Evolutionary conservation across 2,888 invertebrate species (phyloP).

Genomic region (Ctenicera cuprea): DNA sequence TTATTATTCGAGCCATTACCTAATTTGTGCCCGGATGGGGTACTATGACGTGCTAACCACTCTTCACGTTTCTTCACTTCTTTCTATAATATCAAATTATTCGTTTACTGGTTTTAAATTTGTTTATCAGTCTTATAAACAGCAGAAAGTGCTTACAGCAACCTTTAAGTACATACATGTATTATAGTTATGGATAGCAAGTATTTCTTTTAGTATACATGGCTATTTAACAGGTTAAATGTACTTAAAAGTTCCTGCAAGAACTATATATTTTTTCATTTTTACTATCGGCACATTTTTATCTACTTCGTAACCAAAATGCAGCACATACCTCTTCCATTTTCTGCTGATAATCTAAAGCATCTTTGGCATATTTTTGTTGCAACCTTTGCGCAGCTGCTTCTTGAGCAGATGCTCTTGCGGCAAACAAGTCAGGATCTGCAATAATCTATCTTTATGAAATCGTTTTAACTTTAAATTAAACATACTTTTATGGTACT

Average conservation of each 20-base stretch:
- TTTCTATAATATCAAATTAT: constrained; percentile 59
- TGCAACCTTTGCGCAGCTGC: constrained; percentile 70
- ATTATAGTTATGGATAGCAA: too few relatives aligned
- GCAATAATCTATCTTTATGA: constrained; percentile 37
- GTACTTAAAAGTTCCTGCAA: too few relatives aligned
- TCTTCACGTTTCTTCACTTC: constrained; percentile 66
- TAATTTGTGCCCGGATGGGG: constrained; percentile 58
- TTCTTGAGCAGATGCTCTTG: constrained; percentile 68
- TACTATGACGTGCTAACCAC: constrained; percentile 54
- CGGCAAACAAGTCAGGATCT: constrained; percentile 72
- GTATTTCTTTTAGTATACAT: too few relatives aligned
- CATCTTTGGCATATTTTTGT: constrained; percentile 68
- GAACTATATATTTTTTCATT: too few relatives aligned
- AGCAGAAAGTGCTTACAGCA: too few relatives aligned
- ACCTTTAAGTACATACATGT: too few relatives aligned
- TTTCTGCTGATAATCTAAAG: constrained; percentile 66
- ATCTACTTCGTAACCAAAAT: too few relatives aligned
- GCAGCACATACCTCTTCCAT: constrained; percentile 70
- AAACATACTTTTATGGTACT: constrained; percentile 72
- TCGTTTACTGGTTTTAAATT: constrained; percentile 2
- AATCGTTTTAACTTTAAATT: constrained; percentile 20
- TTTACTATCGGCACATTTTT: too few relatives aligned
- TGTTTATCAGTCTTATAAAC: too few relatives aligned
- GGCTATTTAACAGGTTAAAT: too few relatives aligned
- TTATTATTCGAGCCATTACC: constrained; percentile 54